A percentile compares a stretch with the other conserved stretches of the same genome.
phyloP scores from a whole-genome alignment of 2,888 invertebrate genomes.

The Nomada flava region DNA sequence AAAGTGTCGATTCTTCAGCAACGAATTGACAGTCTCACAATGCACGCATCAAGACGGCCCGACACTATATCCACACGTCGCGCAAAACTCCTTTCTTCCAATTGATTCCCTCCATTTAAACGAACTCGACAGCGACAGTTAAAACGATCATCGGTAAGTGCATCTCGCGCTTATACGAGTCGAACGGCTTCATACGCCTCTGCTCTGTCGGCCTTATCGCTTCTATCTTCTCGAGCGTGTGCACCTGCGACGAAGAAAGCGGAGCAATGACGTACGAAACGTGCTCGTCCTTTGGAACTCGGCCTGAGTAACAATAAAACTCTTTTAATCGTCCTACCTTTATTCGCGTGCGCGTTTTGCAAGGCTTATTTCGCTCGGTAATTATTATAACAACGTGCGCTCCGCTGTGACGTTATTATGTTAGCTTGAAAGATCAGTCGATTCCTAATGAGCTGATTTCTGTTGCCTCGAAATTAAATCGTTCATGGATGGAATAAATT shows the following conservation, averaged over 20 bases:
- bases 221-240: background rate
- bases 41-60: background rate
- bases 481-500: too few relatives aligned
- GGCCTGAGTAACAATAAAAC: too few relatives aligned
- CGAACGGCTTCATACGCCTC: slow-evolving; percentile 14
- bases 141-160: slow-evolving; percentile 11
- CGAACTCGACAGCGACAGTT: background rate
- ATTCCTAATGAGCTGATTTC: too few relatives aligned
- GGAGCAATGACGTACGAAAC: slow-evolving; percentile 7
- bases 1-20: background rate
- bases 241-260: slow-evolving; percentile 31
- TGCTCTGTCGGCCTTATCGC: slow-evolving; percentile 3
- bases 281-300: background rate
- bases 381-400: too few relatives aligned
- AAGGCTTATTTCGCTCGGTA: too few relatives aligned
- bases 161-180: background rate
- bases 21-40: background rate
- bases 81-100: background rate
- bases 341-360: too few relatives aligned
- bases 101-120: background rate
- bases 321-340: too few relatives aligned
- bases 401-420: too few relatives aligned
- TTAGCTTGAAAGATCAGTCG: too few relatives aligned
- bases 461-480: too few relatives aligned
- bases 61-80: too few relatives aligned